phyloP scores from a whole-genome alignment of 2,888 invertebrate genomes.

The Tromatobia lineatoria region DNA sequence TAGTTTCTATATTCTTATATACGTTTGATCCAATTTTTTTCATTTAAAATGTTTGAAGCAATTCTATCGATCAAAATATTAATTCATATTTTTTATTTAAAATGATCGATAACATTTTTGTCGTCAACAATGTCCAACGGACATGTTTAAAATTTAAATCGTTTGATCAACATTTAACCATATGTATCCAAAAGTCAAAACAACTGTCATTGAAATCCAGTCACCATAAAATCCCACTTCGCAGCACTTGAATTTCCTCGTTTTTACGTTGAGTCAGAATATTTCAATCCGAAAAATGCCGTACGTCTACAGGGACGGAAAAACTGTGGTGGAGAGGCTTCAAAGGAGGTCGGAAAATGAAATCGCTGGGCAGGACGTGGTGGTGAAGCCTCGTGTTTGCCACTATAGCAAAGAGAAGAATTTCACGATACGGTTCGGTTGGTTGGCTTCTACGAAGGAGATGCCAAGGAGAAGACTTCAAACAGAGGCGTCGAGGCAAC shows the following conservation, averaged over 20 bases:
- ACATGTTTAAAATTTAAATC: too few relatives aligned
- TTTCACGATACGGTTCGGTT: slow-evolving; percentile 4
- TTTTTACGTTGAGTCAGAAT: not conserved
- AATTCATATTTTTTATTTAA: too few relatives aligned
- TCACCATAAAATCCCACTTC: not conserved
- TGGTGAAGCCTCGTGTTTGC: not conserved
- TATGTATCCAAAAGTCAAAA: too few relatives aligned
- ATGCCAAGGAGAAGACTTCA: not conserved
- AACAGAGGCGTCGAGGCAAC: slow-evolving; percentile 19
- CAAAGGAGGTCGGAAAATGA: not conserved
- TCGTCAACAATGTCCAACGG: too few relatives aligned
- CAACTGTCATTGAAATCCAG: too few relatives aligned
- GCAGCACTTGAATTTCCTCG: not conserved
- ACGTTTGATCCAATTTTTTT: too few relatives aligned
- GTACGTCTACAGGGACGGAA: not conserved
- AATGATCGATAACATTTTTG: too few relatives aligned
- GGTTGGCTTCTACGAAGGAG: not conserved
- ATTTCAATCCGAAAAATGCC: not conserved
- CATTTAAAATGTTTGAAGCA: too few relatives aligned
- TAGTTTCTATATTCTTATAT: too few relatives aligned
- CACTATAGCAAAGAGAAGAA: slow-evolving; percentile 17
- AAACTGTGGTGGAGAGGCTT: not conserved
- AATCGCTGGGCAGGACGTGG: slow-evolving; percentile 5
- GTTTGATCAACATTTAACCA: too few relatives aligned
- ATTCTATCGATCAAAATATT: too few relatives aligned